These are phyloP conservation scores for Drosophila greeni DNA, from an alignment of 2,888 invertebrate genomes.

Conservation along the genomic window DNA sequence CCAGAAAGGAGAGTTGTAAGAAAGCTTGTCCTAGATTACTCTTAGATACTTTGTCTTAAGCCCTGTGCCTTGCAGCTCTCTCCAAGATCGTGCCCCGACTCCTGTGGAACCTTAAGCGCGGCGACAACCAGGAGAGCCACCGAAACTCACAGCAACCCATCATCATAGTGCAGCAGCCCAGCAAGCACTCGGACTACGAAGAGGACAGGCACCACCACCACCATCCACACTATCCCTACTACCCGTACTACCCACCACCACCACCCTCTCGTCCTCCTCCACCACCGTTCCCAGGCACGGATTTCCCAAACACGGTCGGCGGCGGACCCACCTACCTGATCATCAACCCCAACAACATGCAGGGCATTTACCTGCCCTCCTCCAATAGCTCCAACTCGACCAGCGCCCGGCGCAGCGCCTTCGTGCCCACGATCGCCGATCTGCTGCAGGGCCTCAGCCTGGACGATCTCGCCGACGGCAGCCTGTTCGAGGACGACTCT, in stretches of 20 bases:
- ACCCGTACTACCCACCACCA: slow-evolving; percentile 32
- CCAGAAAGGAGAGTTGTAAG: slow-evolving; percentile 15
- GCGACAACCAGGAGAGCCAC: slow-evolving; percentile 27
- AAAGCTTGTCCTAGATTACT: accelerated
- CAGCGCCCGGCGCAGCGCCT: slow-evolving; percentile 13
- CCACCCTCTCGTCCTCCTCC: slow-evolving; percentile 14
- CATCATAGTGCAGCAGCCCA: slow-evolving; percentile 40
- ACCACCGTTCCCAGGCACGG: slow-evolving; percentile 18
- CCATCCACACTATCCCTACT: slow-evolving; percentile 21
- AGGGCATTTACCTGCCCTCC: slow-evolving; percentile 29
- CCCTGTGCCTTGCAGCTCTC: slow-evolving; percentile 6
- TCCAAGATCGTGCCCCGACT: slow-evolving; percentile 49
- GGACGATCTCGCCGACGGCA: slow-evolving; percentile 27
- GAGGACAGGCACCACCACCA: slow-evolving; percentile 33
- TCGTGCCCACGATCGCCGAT: slow-evolving; percentile 37
- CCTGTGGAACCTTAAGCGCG: slow-evolving; percentile 38
- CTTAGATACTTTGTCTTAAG: no score
- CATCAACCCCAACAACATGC: slow-evolving; percentile 54
- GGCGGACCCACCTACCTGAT: slow-evolving; percentile 36
- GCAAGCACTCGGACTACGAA: slow-evolving; percentile 1
- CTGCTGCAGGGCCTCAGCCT: slow-evolving; percentile 34
- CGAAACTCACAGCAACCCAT: slow-evolving; percentile 29
- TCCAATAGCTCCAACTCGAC: slow-evolving; percentile 23
- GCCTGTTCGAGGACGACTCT: slow-evolving; percentile 38
- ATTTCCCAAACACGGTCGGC: neutral